Evolutionary conservation across 1,140 invertebrate genomes (phyloP).

Genomic region (Drosophila pseudoananassae): DNA sequence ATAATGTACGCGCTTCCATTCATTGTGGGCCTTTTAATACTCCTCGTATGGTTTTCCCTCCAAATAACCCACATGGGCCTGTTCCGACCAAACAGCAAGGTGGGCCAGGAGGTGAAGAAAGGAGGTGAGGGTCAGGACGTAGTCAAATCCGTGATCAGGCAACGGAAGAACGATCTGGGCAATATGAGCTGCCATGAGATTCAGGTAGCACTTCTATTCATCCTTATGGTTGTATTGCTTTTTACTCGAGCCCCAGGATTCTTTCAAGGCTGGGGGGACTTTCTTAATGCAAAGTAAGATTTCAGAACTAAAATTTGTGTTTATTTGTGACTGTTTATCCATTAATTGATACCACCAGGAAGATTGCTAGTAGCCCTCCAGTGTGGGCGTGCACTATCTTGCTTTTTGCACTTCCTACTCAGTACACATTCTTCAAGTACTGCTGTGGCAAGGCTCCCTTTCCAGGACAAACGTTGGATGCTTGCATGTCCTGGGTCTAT

Average conservation of each 20-base stretch:
- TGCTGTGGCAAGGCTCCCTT: constrained; percentile 61
- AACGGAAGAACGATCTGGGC: constrained; percentile 90
- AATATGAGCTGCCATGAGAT: constrained; percentile 92
- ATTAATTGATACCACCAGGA: constrained; percentile 78
- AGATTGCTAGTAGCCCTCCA: constrained; percentile 90
- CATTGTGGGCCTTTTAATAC: constrained; percentile 89
- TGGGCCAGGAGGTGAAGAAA: constrained; percentile 84
- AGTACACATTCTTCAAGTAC: constrained; percentile 83
- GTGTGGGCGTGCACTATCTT: constrained; percentile 90
- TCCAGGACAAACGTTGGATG: constrained; percentile 48
- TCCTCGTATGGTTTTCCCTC: constrained; percentile 88
- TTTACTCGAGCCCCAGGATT: constrained; percentile 92
- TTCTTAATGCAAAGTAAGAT: constrained; percentile 58
- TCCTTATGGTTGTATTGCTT: constrained; percentile 91
- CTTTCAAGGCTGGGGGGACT: constrained; percentile 57
- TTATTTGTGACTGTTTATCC: background rate
- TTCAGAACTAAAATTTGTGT: constrained; percentile 23
- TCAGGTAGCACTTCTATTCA: constrained; percentile 90
- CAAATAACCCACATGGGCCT: constrained; percentile 90
- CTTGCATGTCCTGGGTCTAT: constrained; percentile 56
- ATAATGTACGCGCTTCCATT: constrained; percentile 86
- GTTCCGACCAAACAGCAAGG: constrained; percentile 86
- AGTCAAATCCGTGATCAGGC: constrained; percentile 86
- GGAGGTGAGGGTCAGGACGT: constrained; percentile 85
- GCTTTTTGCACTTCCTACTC: constrained; percentile 91